Conservation (phyloP, 1,140 invertebrate species). For the Apis florea region DNA sequence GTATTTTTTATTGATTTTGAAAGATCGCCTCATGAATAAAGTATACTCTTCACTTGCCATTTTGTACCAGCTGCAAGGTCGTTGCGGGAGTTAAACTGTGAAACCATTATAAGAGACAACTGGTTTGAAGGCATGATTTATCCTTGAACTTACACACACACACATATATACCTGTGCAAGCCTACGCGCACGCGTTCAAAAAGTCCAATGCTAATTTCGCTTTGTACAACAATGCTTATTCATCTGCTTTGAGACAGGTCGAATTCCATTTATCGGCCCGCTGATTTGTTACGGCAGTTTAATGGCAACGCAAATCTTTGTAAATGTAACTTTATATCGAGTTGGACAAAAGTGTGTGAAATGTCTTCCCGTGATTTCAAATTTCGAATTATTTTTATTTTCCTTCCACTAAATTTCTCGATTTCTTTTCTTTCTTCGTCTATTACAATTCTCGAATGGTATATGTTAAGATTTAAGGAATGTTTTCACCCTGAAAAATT, state of each 20-base stretch:
- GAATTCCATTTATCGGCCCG: conserved; percentile 7
- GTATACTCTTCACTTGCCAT: conserved; percentile 37
- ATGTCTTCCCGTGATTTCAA: neutral
- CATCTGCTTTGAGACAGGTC: conserved; percentile 28
- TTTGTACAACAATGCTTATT: conserved; percentile 42
- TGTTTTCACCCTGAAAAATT: too few relatives aligned
- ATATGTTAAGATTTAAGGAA: too few relatives aligned
- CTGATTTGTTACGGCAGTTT: conserved; percentile 28
- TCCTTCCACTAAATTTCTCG: neutral
- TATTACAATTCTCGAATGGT: too few relatives aligned
- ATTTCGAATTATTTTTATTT: neutral
- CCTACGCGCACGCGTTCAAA: neutral
- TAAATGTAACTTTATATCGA: conserved; percentile 3
- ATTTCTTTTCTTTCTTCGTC: neutral
- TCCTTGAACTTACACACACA: conserved; percentile 46
- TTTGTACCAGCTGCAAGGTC: conserved; percentile 45
- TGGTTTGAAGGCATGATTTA: conserved; percentile 50
- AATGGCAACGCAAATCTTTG: neutral
- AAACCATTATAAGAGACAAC: conserved; percentile 50
- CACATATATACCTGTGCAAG: conserved; percentile 5
- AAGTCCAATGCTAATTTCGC: conserved; percentile 32
- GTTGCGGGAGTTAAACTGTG: conserved; percentile 50
- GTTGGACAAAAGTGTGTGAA: neutral
- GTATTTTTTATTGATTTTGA: conserved; percentile 41
- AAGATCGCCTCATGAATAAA: conserved; percentile 45